Base-by-base conservation (phyloP, 2,888 invertebrate species). In the Agonopterix alstromeriana region DNA sequence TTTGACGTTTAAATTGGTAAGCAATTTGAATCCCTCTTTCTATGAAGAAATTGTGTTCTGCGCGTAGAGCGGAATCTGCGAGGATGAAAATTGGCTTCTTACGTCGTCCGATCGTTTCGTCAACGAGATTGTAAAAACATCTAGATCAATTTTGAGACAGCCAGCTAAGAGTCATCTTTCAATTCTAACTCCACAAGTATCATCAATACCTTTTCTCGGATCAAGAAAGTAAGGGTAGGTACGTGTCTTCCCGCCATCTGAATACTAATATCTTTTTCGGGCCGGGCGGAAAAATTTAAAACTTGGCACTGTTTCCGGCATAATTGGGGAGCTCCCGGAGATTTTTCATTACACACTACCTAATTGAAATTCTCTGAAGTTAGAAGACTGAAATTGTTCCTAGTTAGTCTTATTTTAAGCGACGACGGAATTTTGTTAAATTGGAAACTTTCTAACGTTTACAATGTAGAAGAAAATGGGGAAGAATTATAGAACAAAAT, bases 211-310 rank as follows among this genome's bases (percentile, higher is more conserved):
- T 12, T 12, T 42, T 11, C 27, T 27, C 27, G 27, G 27, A 27
- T 27, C 27, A 51, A 43, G 49, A 58, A 61, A 55, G 61, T 58
- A 54, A 56, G 57, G 56, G 56, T 57, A 60, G 56, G 56, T 57
- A 60, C 27, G 27, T 27, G 27, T 27, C 27, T 27, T 7, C 7
- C 27, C 27, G 7, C 27, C 52, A 50, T 49, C 50, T 46, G 74
- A 74, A 76, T 74, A 75, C 70, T 68, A 70, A 76, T 74, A 61
- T 53, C 46, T 54, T 56, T 63, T 57, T 57, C 45, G 42, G 27
- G 41, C 43, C 41, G 56, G 58, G 51, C 60, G 58, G 55, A 61
- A 60, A 73, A 69, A 67, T 62, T 60, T 57, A 66, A 61, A 63
- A 56, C 52, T 56, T 53, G 54, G 52, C 59, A 61, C 63, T 65